These are phyloP conservation scores for Callocephalon fimbriatum DNA, from an alignment of 2,113 vertebrate genomes.

Conservation along the genomic window DNA sequence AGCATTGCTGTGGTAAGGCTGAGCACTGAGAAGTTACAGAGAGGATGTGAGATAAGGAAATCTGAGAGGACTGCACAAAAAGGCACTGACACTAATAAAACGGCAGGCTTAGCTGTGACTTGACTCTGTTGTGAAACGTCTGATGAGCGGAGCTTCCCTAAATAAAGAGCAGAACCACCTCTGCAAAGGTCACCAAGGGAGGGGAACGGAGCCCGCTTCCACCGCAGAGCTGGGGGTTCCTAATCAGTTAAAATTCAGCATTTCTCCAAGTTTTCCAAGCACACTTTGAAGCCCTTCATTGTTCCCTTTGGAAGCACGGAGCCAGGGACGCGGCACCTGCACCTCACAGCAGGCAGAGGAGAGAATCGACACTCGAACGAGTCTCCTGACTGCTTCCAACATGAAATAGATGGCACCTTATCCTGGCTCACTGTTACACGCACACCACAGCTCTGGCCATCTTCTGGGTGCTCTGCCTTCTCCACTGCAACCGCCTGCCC, in stretches of 20 bases:
- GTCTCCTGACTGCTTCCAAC: background rate
- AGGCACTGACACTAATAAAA: background rate
- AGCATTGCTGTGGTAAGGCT: background rate
- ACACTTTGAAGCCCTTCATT: background rate
- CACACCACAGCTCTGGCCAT: background rate
- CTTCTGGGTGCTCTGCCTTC: background rate
- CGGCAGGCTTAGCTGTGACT: background rate
- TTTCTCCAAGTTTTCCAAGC: background rate
- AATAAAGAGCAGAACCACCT: background rate
- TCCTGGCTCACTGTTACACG: fast-evolving
- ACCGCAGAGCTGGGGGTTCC: background rate
- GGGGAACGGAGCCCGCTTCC: background rate
- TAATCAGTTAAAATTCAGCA: background rate
- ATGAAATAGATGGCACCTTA: fast-evolving
- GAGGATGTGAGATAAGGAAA: background rate
- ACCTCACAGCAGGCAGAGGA: background rate
- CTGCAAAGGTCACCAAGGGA: background rate
- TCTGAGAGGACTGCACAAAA: background rate
- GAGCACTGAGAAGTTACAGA: background rate
- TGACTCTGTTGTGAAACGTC: background rate
- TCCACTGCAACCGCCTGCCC: background rate
- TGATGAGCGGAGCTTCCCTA: background rate
- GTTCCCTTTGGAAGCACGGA: background rate
- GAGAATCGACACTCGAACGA: too few relatives aligned
- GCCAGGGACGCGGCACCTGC: background rate